phyloP scores from a whole-genome alignment of 64 coral and sea anemone genomes.

The Montipora foliosa region DNA sequence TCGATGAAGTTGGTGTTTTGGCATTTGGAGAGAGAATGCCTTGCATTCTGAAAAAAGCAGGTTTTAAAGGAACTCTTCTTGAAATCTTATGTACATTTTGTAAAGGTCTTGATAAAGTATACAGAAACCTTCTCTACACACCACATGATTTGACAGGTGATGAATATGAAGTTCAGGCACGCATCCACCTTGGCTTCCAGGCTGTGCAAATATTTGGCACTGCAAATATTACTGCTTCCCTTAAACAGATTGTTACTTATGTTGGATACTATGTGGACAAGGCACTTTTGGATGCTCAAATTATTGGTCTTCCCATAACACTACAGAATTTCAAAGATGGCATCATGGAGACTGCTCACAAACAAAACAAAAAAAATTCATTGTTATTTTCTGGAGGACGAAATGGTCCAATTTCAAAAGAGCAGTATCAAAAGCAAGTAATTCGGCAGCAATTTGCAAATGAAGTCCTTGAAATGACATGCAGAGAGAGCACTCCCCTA shows the following conservation, averaged over 20 bases:
- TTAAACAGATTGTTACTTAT: too few species aligned
- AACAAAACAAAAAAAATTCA: conserved; percentile 16
- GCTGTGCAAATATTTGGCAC: not conserved
- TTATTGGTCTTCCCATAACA: too few species aligned
- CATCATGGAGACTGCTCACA: not conserved
- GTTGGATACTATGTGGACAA: too few species aligned
- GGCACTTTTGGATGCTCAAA: too few species aligned
- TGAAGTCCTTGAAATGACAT: not conserved
- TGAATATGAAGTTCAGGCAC: conserved; percentile 10
- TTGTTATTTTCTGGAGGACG: not conserved
- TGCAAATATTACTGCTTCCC: too few species aligned
- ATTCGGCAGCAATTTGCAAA: not conserved
- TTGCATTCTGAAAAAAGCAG: conserved; percentile 5
- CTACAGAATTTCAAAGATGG: too few species aligned
- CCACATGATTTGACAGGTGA: conserved; percentile 35
- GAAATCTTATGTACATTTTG: conserved; percentile 52
- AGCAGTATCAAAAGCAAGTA: too few species aligned
- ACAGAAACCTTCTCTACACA: conserved; percentile 37
- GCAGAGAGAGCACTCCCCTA: not conserved
- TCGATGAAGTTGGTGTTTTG: conserved; percentile 45
- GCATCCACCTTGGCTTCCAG: conserved; percentile 28
- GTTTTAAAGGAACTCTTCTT: conserved; percentile 24
- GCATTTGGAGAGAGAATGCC: conserved; percentile 46
- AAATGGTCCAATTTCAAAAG: too few species aligned
- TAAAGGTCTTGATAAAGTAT: conserved; percentile 27